Conservation (phyloP, 2,113 vertebrate genomes). For the Cebus imitator region DNA sequence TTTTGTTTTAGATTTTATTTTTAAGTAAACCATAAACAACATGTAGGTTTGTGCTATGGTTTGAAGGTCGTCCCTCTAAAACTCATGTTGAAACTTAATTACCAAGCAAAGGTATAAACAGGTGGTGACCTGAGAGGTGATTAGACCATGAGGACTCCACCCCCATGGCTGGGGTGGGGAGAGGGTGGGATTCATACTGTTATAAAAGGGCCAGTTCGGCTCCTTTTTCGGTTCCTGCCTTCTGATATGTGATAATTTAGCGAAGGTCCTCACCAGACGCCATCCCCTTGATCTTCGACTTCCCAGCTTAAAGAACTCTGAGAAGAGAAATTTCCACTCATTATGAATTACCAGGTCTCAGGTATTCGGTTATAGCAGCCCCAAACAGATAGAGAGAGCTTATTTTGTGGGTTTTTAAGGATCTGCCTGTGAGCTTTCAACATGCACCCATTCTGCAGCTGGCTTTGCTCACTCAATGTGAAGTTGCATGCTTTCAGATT, state of each 20-base stretch:
- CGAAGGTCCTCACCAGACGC: background rate
- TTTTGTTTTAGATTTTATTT: background rate
- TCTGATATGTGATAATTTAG: accelerated
- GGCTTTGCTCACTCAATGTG: background rate
- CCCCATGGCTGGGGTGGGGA: too few relatives aligned
- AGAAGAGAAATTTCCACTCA: background rate
- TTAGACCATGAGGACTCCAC: background rate
- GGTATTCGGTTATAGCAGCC: background rate
- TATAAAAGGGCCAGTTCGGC: background rate
- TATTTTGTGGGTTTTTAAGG: background rate
- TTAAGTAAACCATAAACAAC: background rate
- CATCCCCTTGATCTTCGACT: background rate
- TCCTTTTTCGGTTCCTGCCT: background rate
- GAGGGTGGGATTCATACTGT: background rate
- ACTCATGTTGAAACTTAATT: background rate
- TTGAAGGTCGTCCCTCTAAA: background rate
- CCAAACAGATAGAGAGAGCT: background rate
- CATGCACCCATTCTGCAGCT: background rate
- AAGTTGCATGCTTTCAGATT: background rate
- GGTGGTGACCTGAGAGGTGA: background rate
- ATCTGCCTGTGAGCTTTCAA: background rate
- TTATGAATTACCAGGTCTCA: background rate
- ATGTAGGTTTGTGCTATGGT: background rate
- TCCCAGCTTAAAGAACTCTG: background rate
- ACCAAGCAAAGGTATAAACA: background rate